Evolutionary conservation across 2,888 invertebrate species (phyloP).

Genomic region (Ophion ventricosus): DNA sequence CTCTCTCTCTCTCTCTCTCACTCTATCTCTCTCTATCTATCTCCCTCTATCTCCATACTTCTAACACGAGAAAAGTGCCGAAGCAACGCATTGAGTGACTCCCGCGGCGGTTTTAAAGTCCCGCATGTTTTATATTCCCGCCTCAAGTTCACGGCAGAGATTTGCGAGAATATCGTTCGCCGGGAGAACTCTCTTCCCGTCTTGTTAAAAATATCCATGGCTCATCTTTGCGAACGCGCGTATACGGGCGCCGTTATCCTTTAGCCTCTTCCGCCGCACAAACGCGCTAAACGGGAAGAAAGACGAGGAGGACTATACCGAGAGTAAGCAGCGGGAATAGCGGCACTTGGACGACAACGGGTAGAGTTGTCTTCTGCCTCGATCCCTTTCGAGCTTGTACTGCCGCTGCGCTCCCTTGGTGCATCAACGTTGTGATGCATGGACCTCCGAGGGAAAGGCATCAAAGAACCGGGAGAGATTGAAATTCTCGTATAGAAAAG

Average conservation of each 20-base stretch:
- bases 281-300: slow-evolving; percentile 27
- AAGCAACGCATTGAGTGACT: slow-evolving; percentile 52
- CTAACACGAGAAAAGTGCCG: slow-evolving; percentile 23
- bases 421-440: slow-evolving; percentile 1
- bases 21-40: too few species aligned
- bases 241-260: slow-evolving; percentile 27
- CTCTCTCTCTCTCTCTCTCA: slow-evolving; percentile 3
- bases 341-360: slow-evolving; percentile 21
- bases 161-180: slow-evolving; percentile 35
- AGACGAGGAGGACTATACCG: background rate
- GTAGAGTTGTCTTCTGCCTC: slow-evolving; percentile 35
- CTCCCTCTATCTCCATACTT: slow-evolving; percentile 3
- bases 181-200: slow-evolving; percentile 58
- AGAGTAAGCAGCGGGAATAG: slow-evolving; percentile 4
- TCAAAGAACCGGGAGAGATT: slow-evolving; percentile 25
- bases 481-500: slow-evolving; percentile 1
- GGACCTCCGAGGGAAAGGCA: slow-evolving; percentile 20
- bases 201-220: slow-evolving; percentile 75
- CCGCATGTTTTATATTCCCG: slow-evolving; percentile 62
- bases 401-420: slow-evolving; percentile 9
- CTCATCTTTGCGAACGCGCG: slow-evolving; percentile 66
- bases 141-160: slow-evolving; percentile 47
- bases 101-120: slow-evolving; percentile 66
- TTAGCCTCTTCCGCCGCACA: background rate
- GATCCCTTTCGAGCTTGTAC: slow-evolving; percentile 30